These are phyloP conservation scores for Anolis sagrei DNA, from an alignment of 2,113 vertebrate species.

Conservation along the genomic window DNA sequence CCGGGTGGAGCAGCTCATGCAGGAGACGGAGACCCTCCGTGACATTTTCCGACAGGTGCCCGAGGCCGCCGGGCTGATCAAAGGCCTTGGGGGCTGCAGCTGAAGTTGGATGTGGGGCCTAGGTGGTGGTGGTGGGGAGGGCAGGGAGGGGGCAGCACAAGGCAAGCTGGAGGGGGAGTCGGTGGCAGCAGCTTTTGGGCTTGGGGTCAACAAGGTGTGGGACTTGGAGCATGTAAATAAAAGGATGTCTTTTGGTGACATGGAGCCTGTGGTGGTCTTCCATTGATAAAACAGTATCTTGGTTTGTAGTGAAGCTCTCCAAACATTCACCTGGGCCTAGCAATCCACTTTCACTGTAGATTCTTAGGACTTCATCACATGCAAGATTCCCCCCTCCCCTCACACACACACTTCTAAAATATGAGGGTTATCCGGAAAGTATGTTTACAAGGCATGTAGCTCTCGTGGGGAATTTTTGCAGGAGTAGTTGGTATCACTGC, in stretches of 20 bases:
- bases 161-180: neutral
- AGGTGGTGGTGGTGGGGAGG: neutral
- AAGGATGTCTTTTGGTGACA: neutral
- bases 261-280: neutral
- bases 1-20: conserved; percentile 85
- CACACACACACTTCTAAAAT: too few species aligned
- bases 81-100: conserved; percentile 70
- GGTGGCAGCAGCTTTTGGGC: too few species aligned
- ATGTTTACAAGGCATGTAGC: too few species aligned
- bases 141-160: neutral
- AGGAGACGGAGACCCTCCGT: conserved; percentile 88
- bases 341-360: too few species aligned
- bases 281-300: neutral
- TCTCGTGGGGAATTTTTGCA: too few species aligned
- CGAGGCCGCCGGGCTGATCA: conserved; percentile 69
- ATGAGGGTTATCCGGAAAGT: too few species aligned
- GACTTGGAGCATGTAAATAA: conserved; percentile 11
- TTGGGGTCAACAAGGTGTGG: neutral
- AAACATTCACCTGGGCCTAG: too few species aligned
- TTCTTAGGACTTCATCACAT: too few species aligned
- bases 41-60: conserved; percentile 89
- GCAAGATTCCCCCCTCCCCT: too few species aligned
- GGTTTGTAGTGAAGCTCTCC: too few species aligned
- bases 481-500: too few species aligned
- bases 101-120: conserved; percentile 29